phyloP scores from a whole-genome alignment of 2,888 invertebrate species.

The Leptopilina drosophilae region DNA sequence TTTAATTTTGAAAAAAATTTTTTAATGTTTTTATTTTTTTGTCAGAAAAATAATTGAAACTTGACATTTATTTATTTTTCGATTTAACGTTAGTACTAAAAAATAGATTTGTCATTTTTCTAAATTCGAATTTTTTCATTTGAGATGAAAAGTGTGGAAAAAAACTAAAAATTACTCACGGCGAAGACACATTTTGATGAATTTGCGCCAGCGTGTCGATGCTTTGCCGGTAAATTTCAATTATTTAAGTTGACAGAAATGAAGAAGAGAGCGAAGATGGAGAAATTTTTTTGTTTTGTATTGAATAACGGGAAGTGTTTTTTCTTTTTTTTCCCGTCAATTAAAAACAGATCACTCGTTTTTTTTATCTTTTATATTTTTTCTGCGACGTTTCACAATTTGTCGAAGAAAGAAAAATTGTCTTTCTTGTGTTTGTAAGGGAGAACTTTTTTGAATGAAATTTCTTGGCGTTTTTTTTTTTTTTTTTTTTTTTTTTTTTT shows the following conservation, averaged over 20 bases:
- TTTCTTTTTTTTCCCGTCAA: background rate
- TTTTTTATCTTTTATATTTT: background rate
- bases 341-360: background rate
- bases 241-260: background rate
- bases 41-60: too few relatives aligned
- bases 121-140: too few relatives aligned
- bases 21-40: too few relatives aligned
- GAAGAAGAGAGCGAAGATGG: conserved; percentile 20
- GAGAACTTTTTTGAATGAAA: background rate
- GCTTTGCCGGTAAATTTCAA: conserved; percentile 56
- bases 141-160: too few relatives aligned
- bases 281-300: conserved; percentile 48
- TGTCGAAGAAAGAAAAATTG: background rate
- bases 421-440: background rate
- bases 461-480: background rate
- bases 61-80: too few relatives aligned
- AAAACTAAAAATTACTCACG: conserved; percentile 64
- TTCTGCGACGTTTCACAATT: background rate
- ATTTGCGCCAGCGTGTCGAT: conserved; percentile 76
- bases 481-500: too few relatives aligned
- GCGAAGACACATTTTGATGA: conserved; percentile 68
- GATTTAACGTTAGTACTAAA: too few relatives aligned
- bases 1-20: too few relatives aligned
- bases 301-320: conserved; percentile 26
- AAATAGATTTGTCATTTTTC: too few relatives aligned